Evolutionary conservation across 2,113 vertebrate species (phyloP).

Genomic region (Microtus montanus): DNA sequence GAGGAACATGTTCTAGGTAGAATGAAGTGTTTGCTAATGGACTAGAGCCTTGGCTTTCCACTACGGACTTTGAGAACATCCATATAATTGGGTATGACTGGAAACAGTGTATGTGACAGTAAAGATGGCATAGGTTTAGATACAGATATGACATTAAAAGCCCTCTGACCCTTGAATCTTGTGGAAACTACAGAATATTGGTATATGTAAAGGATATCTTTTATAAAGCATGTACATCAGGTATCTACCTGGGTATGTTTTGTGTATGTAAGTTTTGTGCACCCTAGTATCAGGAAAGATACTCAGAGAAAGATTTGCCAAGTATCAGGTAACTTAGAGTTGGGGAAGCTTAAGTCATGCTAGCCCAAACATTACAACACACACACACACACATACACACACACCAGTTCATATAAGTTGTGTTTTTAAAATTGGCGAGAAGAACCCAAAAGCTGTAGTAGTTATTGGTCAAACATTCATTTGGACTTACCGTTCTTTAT

Average conservation of each 20-base stretch:
- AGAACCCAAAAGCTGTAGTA: neutral
- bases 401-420: neutral
- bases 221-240: neutral
- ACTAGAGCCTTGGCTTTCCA: neutral
- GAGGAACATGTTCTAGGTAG: neutral
- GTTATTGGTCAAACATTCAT: neutral
- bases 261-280: neutral
- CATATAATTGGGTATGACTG: neutral
- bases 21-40: neutral
- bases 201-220: neutral
- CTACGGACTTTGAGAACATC: neutral
- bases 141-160: neutral
- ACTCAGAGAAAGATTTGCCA: neutral
- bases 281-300: neutral
- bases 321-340: neutral
- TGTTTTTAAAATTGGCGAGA: constrained; percentile 13
- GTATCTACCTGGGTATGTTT: neutral
- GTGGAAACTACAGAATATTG: neutral
- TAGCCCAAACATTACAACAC: neutral
- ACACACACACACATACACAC: neutral
- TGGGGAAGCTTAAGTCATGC: neutral
- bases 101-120: neutral
- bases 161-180: neutral
- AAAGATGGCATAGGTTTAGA: neutral
- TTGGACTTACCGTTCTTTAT: constrained; percentile 69